Evolutionary conservation across 2,113 vertebrate genomes (phyloP), one percentile per base, ranked within the genome.

Genomic region (Naja naja): DNA sequence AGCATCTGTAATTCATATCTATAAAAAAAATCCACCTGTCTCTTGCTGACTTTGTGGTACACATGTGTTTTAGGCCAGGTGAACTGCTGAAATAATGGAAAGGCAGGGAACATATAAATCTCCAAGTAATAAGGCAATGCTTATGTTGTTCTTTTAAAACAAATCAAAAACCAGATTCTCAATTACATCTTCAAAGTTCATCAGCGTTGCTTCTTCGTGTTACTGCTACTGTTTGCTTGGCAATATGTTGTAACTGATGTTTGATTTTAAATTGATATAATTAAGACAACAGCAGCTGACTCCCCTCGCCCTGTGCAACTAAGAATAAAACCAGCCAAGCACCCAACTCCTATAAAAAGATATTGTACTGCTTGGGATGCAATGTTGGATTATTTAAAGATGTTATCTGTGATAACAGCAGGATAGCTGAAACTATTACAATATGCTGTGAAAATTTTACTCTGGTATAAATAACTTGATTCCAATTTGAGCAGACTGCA

Each of bases 391-490:
- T 55, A 90, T 93, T 95, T 94, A 94, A 81, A 94, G 90, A 94
- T 93, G 91, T 94, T 94, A 45, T 94, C 0, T 0, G 85, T 94
- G 90, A 89, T 96, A 95, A 93, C 93, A 96, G 90, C 93, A 93
- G 95, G 96, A 96, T 96, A 94, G 95, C 93, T 94, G 91, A 95
- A 97, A 97, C 95, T 96, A 60, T 95, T 96, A 94, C 93, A 97
- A 89, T 96, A 86, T 96, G 93, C 94, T 95, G 95, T 93, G 94
- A 91, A 96, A 97, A 95, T 93, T 94, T 86, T 94, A 39, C 97
- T 95, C 85, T 8, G 43, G 69, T 91, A 97, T 97, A 98, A 97
- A 97, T 96, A 96, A 95, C 93, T 52, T 97, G 94, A 95, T 88
- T 93, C 93, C 95, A 96, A 95, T 96, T 95, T 97, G 96, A 92